Conservation (phyloP, 1,140 invertebrate species). For the Dendrolimus kikuchii region DNA sequence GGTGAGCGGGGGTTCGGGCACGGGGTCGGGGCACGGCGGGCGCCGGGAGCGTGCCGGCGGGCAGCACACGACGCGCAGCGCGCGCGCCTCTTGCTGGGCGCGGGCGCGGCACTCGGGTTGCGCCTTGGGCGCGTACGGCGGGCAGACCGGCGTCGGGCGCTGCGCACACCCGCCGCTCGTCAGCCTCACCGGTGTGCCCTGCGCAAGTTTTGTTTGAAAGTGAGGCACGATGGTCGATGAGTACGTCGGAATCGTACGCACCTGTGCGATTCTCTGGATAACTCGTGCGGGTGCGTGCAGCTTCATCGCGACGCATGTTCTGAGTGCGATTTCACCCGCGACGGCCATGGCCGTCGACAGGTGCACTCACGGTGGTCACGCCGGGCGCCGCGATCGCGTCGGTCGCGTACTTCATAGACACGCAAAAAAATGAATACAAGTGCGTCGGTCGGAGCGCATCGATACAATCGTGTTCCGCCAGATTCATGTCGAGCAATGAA, state of each 20-base stretch:
- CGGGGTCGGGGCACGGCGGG: constrained; percentile 7
- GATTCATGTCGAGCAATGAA: too few species aligned
- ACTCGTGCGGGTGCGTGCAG: too few species aligned
- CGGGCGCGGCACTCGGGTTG: constrained; percentile 4
- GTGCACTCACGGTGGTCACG: too few species aligned
- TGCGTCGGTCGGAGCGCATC: too few species aligned
- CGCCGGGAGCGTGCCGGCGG: constrained; percentile 11
- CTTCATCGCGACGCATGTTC: too few species aligned
- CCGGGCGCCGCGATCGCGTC: too few species aligned
- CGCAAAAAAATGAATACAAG: too few species aligned
- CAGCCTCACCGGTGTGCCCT: neutral
- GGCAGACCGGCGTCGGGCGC: constrained; percentile 18
- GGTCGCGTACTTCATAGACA: too few species aligned
- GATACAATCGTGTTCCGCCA: too few species aligned
- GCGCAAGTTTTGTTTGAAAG: neutral
- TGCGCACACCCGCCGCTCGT: neutral
- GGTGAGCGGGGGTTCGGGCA: constrained; percentile 1
- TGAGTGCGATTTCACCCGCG: too few species aligned
- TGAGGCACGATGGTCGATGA: neutral
- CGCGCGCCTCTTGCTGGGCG: constrained; percentile 1
- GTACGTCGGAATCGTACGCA: neutral
- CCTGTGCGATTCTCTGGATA: too few species aligned
- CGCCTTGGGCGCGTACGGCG: constrained; percentile 3
- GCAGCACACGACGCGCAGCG: constrained; percentile 3
- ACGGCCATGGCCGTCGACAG: too few species aligned